Evolutionary conservation across 2,888 invertebrate genomes (phyloP), one percentile per base, ranked within the genome.

Genomic region (Bombylius major): DNA sequence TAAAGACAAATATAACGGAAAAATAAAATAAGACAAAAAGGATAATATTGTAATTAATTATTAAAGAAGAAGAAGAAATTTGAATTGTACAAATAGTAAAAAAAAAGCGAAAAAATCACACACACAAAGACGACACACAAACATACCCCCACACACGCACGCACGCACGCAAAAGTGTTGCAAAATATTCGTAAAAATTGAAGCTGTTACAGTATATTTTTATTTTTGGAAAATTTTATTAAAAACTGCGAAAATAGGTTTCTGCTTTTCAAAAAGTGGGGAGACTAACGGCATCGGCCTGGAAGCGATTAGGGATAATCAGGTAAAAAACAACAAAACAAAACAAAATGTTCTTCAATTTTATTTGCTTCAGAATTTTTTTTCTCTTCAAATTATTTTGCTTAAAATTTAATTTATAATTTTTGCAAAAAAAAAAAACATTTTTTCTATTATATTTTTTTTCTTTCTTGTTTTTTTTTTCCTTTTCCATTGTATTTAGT

Each of bases 261-360:
- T 55, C 55, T 59, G 59, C 54, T 59, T 59, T 53, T 59, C 59
- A 42, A 59, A 57, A 55, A 57, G 57, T 50, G 57, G 53, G 39
- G 56, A 53, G 39, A 56, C 54, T 9, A 59, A 59, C 57, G 54
- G 56, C 57, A 56, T 57, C 56, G 59, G 59, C 59, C 59, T 59
- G 59, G 59, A 59, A 56, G 51, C 54, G 45, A 59, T 53, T 51
- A 54, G 57, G 50, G 59, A 57, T 50, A 59, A 57, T 49, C 57
- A 57, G 59, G 59, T 59, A 56, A 52, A 49, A 49, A 51, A 33
- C 1, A 13, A 31, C 3, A 51, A 36, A 36, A 36, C 4, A 36
- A 36, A 48, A 36, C 8, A 53, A 14, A 39, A 48, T 54, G 1
- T 31, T 48, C 5, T 48, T 23, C 5, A n/a, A 31, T 23, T 14